These are phyloP conservation scores for Oryzias sinensis DNA, from an alignment of 2,797 vertebrate species.

Conservation along the genomic window DNA sequence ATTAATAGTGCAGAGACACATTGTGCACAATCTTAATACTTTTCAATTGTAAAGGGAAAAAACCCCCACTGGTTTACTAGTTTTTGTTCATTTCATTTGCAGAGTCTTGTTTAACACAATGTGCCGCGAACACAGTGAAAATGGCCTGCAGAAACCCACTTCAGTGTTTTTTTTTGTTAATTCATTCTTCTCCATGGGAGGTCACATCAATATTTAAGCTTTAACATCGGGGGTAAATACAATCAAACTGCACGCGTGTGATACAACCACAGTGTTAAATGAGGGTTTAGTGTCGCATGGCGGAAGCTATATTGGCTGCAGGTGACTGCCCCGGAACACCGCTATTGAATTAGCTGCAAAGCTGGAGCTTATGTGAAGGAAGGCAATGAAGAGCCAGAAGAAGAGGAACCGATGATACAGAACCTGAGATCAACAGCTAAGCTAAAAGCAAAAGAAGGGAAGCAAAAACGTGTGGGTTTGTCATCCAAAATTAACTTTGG, in stretches of 20 bases:
- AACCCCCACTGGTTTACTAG: slow-evolving; percentile 14
- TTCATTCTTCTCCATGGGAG: slow-evolving; percentile 24
- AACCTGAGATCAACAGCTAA: no score
- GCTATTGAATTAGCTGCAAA: not conserved
- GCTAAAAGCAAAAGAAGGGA: no score
- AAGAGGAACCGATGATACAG: no score
- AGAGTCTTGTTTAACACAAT: slow-evolving; percentile 20
- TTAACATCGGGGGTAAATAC: slow-evolving; percentile 20
- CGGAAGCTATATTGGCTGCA: not conserved
- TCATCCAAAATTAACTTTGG: no score
- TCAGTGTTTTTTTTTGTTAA: slow-evolving; percentile 33
- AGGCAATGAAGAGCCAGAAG: not conserved
- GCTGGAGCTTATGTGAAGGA: not conserved
- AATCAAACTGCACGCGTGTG: slow-evolving; percentile 5
- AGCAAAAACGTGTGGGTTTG: no score
- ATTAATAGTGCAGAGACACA: slow-evolving; percentile 5
- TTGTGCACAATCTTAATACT: slow-evolving; percentile 9
- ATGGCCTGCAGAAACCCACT: slow-evolving; percentile 13
- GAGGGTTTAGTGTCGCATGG: not conserved
- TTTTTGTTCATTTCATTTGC: slow-evolving; percentile 27
- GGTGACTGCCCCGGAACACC: not conserved
- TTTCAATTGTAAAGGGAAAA: slow-evolving; percentile 17
- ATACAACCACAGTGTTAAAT: slow-evolving; percentile 2
- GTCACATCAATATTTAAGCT: slow-evolving; percentile 23
- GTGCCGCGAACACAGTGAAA: not conserved